Evolutionary conservation across 2,113 vertebrate species (phyloP), one percentile per base, ranked within the genome.

Genomic region (Scartelaos histophorus): DNA sequence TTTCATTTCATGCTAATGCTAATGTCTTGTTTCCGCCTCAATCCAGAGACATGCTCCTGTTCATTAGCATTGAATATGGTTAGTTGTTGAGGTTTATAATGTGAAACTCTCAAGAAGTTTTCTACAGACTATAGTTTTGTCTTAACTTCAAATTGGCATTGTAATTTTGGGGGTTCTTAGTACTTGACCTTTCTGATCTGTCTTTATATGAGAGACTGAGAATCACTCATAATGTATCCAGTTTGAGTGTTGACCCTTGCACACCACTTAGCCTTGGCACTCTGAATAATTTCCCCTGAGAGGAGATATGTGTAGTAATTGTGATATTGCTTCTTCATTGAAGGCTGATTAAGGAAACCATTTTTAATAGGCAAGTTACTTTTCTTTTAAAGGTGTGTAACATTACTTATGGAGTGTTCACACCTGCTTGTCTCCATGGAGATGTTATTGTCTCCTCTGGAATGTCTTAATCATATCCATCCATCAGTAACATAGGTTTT

Each of bases 111-210:
- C 6, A 17, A 47, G 49, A 51, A 51, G 49, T 19, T 19, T 21
- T 54, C 19, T 54, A 19, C 51, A 54, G 51, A 51, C 5, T 5
- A 17, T 17, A 53, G 49, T 53, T 53, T 7, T n/a, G 38, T 43
- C 66, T 19, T 69, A 69, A 47, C 49, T 69, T 24, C 2, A 22
- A 24, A 24, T 25, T n/a, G 54, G 64, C 45, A 56, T 49, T 71
- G 61, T 82, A 56, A 74, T 58, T 82, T 70, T 65, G 53, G 83
- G 57, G 38, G 5, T 68, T 70, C 70, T 34, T 75, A 60, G 74
- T 62, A 69, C 7, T 17, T 58, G 76, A 61, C 54, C 64, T 66
- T 75, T 54, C 24, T 15, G 57, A 74, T 72, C 62, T 60, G 34
- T 38, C 4, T 58, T 29, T 13, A 46, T 66, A 64, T 43, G 56